phyloP scores from a whole-genome alignment of 2,113 vertebrate species.

The Ameiurus melas region DNA sequence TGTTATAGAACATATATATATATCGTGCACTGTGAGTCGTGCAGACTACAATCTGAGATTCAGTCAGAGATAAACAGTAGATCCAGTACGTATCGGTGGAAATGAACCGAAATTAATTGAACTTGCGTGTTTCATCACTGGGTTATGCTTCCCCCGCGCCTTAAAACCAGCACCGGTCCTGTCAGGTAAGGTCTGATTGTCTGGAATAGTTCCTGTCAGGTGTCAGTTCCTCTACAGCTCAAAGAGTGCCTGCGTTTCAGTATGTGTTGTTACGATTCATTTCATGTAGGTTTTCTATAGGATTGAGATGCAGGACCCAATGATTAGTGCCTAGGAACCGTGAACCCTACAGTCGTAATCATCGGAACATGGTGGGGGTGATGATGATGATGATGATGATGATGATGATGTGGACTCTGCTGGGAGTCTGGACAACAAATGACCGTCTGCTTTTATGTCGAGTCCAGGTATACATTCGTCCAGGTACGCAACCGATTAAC shows the following conservation, averaged over 20 bases:
- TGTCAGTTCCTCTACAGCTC: not conserved
- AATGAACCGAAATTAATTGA: not conserved
- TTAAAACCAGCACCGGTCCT: not conserved
- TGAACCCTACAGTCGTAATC: not conserved
- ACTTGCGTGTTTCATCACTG: not conserved
- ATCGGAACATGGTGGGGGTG: not conserved
- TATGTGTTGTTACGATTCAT: not conserved
- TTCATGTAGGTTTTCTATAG: not conserved
- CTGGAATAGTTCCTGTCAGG: not conserved
- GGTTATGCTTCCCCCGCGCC: not conserved
- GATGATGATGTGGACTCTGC: not conserved
- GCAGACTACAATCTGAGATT: not conserved
- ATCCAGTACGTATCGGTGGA: not conserved
- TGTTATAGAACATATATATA: not conserved
- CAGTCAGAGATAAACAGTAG: not conserved
- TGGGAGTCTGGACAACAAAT: not conserved
- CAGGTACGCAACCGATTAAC: not conserved
- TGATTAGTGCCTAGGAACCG: not conserved
- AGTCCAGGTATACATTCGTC: not conserved
- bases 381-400: not conserved
- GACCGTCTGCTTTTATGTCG: not conserved
- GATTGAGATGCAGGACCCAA: not conserved
- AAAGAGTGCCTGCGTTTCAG: not conserved
- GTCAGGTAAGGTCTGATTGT: not conserved
- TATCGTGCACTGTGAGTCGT: not conserved